Percentiles rank a stretch among this genome's conserved stretches.
phyloP scores from a whole-genome alignment of 2,113 vertebrate species.

The Eonycteris spelaea region DNA sequence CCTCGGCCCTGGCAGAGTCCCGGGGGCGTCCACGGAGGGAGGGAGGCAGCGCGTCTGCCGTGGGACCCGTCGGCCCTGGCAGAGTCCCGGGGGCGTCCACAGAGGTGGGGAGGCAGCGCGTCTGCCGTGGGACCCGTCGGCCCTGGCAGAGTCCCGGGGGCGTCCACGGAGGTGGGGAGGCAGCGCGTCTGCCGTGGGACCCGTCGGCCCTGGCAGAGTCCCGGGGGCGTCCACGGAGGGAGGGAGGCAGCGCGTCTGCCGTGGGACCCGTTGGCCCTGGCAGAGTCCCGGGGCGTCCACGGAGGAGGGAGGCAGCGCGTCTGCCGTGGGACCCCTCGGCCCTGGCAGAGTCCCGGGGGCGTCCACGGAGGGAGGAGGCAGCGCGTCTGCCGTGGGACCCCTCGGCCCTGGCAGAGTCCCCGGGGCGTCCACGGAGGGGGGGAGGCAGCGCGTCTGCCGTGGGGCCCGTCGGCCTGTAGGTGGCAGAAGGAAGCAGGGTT shows the following conservation, averaged over 20 bases:
- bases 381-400: too few relatives aligned
- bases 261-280: too few relatives aligned
- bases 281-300: fast-evolving
- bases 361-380: fast-evolving
- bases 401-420: fast-evolving
- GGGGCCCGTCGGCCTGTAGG: slow-evolving; percentile 12
- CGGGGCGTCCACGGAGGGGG: fast-evolving
- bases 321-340: too few relatives aligned
- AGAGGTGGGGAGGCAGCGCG: background rate
- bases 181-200: too few relatives aligned
- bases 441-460: background rate
- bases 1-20: too few relatives aligned
- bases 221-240: fast-evolving
- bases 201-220: too few relatives aligned
- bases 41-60: too few relatives aligned
- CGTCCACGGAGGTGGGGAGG: fast-evolving
- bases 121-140: too few relatives aligned
- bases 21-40: fast-evolving
- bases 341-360: fast-evolving
- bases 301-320: background rate
- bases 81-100: fast-evolving
- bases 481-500: slow-evolving; percentile 65
- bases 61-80: too few relatives aligned
- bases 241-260: too few relatives aligned
- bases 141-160: fast-evolving